A percentile compares a stretch with the other conserved stretches of the same genome.
phyloP scores from a whole-genome alignment of 2,113 vertebrate genomes.

The Callipepla californica region DNA sequence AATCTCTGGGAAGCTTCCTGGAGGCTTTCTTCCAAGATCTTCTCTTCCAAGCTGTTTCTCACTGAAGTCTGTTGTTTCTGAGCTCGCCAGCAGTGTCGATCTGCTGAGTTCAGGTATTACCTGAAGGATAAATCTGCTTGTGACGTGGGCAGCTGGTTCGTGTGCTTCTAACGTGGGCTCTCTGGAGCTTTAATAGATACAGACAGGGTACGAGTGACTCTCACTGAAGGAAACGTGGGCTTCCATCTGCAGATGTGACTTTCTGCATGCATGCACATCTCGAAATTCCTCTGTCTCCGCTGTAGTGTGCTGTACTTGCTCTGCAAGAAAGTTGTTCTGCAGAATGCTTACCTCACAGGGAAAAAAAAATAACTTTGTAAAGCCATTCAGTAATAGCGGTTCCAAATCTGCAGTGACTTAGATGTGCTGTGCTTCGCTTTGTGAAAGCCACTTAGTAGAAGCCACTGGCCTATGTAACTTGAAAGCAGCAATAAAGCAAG shows the following conservation, averaged over 20 bases:
- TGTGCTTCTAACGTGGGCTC: not conserved
- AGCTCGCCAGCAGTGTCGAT: not conserved
- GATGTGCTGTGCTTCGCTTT: not conserved
- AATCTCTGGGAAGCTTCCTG: not conserved
- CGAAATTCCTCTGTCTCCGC: not conserved
- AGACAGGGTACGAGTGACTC: not conserved
- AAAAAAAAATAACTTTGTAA: not conserved
- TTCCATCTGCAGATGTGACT: slow-evolving; percentile 7
- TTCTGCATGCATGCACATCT: not conserved
- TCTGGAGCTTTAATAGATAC: not conserved
- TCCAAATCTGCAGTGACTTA: not conserved
- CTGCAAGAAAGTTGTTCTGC: not conserved
- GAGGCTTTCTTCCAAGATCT: not conserved
- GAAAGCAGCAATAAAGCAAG: not conserved
- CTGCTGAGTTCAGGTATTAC: not conserved
- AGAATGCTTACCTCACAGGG: not conserved
- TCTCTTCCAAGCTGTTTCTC: not conserved
- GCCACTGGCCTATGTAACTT: not conserved
- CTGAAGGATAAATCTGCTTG: not conserved
- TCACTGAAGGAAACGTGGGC: not conserved
- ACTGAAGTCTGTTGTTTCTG: not conserved
- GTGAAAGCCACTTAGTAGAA: not conserved
- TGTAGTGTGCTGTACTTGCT: not conserved
- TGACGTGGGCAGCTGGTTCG: not conserved
- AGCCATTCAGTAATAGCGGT: not conserved